Evolutionary conservation across 92 coral and sea anemone genomes (phyloP).

Genomic region (Actinernus sp.): DNA sequence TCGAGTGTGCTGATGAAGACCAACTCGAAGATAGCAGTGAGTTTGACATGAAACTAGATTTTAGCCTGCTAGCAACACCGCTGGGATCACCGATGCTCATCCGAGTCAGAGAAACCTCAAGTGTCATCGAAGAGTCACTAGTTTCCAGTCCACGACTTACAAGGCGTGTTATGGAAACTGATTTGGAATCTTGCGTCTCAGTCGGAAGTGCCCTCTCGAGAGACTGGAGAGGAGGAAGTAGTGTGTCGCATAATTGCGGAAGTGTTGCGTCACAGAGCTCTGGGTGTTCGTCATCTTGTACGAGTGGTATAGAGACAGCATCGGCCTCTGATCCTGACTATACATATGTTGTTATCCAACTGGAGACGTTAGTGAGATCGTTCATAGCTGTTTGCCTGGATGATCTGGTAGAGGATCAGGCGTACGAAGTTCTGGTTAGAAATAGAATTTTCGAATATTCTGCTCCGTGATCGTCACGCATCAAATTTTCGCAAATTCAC

Average conservation of each 20-base stretch:
- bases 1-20: not conserved
- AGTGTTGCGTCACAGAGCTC: not conserved
- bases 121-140: not conserved
- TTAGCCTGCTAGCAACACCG: not conserved
- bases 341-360: constrained; percentile 3
- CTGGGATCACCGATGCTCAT: not conserved
- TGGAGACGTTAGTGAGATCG: not conserved
- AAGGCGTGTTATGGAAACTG: not conserved
- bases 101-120: not conserved
- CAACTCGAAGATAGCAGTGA: not conserved
- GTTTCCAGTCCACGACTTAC: not conserved
- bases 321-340: not conserved
- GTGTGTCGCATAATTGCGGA: not conserved
- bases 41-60: not conserved
- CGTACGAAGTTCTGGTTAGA: constrained; percentile 5
- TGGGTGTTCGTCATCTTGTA: not conserved
- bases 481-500: no score
- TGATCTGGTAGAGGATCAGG: constrained; percentile 8
- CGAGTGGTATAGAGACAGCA: not conserved
- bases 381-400: constrained; percentile 6
- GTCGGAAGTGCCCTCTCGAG: no score
- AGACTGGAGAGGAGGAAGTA: not conserved
- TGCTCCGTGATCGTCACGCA: no score
- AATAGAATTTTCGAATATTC: no score
- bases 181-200: not conserved